A percentile compares a stretch with the other conserved stretches of the same genome.
Evolutionary conservation across 2,888 invertebrate species (phyloP).

Genomic region (Perdita meconis): DNA sequence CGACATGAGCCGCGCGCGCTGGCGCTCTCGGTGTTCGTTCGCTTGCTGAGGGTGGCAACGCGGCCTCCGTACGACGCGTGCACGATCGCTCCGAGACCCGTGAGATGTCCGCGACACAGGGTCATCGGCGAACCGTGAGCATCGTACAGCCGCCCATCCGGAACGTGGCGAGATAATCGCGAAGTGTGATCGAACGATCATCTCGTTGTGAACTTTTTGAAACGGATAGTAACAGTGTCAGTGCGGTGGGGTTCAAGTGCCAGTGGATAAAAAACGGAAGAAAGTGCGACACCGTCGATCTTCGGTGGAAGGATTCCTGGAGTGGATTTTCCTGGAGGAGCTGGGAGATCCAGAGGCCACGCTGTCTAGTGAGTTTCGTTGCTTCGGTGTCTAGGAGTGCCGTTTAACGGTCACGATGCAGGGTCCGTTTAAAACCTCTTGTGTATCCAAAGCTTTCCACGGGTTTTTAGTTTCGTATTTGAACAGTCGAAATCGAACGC

Average conservation of each 20-base stretch:
- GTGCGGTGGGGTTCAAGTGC: conserved; percentile 72
- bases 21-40: conserved; percentile 58
- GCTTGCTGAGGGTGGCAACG: conserved; percentile 42
- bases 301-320: no score
- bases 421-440: no score
- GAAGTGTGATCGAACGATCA: no score
- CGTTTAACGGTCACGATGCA: no score
- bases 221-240: conserved; percentile 60
- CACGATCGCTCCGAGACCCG: conserved; percentile 16
- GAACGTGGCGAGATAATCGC: conserved; percentile 17
- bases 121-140: no score
- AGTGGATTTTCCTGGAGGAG: no score
- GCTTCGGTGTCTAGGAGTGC: no score
- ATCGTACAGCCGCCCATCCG: neutral
- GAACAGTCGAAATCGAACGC: no score
- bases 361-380: no score
- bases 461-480: no score
- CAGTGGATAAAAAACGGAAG: conserved; percentile 64
- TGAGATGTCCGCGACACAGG: conserved; percentile 16
- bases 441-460: no score
- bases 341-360: no score
- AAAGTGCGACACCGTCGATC: neutral
- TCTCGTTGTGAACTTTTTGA: neutral
- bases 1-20: conserved; percentile 80
- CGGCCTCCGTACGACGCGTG: conserved; percentile 41